Percentiles rank a stretch among this genome's conserved stretches.
These are phyloP conservation scores for Ceratoteleas bidentatus DNA, from an alignment of 1,140 invertebrate species.

Conservation along the genomic window DNA sequence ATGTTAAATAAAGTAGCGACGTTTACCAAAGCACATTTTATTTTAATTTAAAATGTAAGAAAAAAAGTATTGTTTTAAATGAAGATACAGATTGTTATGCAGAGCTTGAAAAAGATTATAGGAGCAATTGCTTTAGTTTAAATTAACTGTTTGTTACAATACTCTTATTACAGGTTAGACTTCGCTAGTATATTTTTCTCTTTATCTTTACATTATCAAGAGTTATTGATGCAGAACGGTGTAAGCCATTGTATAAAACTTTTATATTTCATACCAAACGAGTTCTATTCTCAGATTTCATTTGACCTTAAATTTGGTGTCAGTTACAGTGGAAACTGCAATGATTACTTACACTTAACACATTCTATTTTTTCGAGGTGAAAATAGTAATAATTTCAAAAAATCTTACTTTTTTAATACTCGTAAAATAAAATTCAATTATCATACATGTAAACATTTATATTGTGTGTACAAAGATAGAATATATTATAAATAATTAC, in stretches of 20 bases:
- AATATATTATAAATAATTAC: too few species aligned
- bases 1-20: too few species aligned
- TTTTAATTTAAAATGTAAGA: background rate
- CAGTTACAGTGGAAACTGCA: background rate
- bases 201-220: slow-evolving; percentile 10
- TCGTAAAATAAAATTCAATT: too few species aligned
- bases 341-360: too few species aligned
- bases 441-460: too few species aligned
- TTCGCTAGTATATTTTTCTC: slow-evolving; percentile 27
- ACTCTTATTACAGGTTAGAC: slow-evolving; percentile 16
- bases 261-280: slow-evolving; percentile 16
- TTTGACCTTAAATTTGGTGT: slow-evolving; percentile 17
- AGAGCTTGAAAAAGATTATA: slow-evolving; percentile 14
- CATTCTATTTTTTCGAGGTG: too few species aligned
- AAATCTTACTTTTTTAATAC: too few species aligned
- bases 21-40: too few species aligned
- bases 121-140: slow-evolving; percentile 6
- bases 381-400: too few species aligned
- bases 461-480: too few species aligned
- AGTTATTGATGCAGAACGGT: slow-evolving; percentile 30
- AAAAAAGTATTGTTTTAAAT: slow-evolving; percentile 2
- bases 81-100: too few species aligned
- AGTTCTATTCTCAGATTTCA: slow-evolving; percentile 13
- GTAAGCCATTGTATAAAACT: slow-evolving; percentile 31
- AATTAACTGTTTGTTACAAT: slow-evolving; percentile 31